phyloP scores from a whole-genome alignment of 2,113 vertebrate species.

The Scytalopus superciliaris region DNA sequence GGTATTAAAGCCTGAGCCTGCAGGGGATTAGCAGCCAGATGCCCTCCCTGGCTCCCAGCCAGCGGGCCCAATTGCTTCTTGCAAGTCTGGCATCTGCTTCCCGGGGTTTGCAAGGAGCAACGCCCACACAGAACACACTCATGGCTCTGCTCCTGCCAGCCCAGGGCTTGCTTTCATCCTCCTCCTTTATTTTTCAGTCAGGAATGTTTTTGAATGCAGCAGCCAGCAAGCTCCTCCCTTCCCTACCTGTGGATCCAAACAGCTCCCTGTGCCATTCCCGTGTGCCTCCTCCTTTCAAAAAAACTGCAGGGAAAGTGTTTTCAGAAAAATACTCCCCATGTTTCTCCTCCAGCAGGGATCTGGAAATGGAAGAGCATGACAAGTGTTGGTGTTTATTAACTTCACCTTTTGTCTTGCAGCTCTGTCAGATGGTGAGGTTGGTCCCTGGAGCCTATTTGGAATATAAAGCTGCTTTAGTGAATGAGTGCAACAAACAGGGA shows the following conservation, averaged over 20 bases:
- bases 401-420: constrained; percentile 76
- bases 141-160: neutral
- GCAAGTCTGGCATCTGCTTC: neutral
- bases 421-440: constrained; percentile 97
- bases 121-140: constrained; percentile 37
- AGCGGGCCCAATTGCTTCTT: neutral
- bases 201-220: constrained; percentile 35
- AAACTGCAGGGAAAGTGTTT: neutral
- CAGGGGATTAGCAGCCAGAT: constrained; percentile 46
- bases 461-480: constrained; percentile 94
- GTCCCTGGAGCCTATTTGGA: constrained; percentile 98
- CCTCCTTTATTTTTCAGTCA: neutral
- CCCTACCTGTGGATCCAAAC: constrained; percentile 55
- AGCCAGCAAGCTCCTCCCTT: constrained; percentile 34
- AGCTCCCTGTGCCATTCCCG: neutral
- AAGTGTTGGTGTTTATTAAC: constrained; percentile 57
- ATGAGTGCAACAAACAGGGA: constrained; percentile 94
- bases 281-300: neutral
- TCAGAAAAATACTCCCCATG: neutral
- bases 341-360: constrained; percentile 2
- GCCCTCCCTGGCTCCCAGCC: constrained; percentile 5
- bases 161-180: neutral
- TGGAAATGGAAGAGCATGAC: neutral
- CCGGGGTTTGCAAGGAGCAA: neutral
- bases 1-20: constrained; percentile 6